Evolutionary conservation across 2,888 invertebrate genomes (phyloP).

Genomic region (Ennomos erosarius): DNA sequence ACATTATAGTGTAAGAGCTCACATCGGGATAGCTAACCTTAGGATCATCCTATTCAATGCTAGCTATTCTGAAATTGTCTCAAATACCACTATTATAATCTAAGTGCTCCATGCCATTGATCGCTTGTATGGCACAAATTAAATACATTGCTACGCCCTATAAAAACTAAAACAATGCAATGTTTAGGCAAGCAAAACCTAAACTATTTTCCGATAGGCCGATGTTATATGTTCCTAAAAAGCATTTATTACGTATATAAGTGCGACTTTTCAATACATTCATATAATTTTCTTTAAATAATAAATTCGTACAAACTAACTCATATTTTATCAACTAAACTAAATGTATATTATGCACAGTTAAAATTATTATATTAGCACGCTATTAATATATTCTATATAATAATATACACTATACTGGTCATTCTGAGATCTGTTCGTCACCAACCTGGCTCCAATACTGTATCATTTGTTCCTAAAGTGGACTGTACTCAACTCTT

Average conservation of each 20-base stretch:
- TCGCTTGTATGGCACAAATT: slow-evolving; percentile 68
- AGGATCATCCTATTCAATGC: slow-evolving; percentile 1
- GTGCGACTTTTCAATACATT: slow-evolving; percentile 63
- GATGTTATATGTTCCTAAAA: slow-evolving; percentile 58
- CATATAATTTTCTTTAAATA: slow-evolving; percentile 60
- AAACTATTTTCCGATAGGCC: slow-evolving; percentile 58
- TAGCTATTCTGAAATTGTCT: slow-evolving; percentile 6
- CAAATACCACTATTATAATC: slow-evolving; percentile 33
- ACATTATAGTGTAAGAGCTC: slow-evolving; percentile 9
- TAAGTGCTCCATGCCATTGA: slow-evolving; percentile 55
- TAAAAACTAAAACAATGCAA: slow-evolving; percentile 29
- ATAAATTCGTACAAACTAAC: slow-evolving; percentile 68
- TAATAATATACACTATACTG: slow-evolving; percentile 69
- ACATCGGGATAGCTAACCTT: slow-evolving; percentile 4
- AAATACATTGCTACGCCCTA: slow-evolving; percentile 47
- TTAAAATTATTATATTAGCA: slow-evolving; percentile 65
- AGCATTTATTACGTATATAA: slow-evolving; percentile 76
- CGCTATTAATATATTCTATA: slow-evolving; percentile 56
- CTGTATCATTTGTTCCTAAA: slow-evolving; percentile 51
- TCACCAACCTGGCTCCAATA: slow-evolving; percentile 72
- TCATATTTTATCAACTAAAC: slow-evolving; percentile 47
- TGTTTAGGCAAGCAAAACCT: slow-evolving; percentile 58
- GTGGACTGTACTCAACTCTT: slow-evolving; percentile 38
- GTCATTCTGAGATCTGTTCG: slow-evolving; percentile 81
- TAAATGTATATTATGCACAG: slow-evolving; percentile 63